Evolutionary conservation across 2,797 vertebrate species (phyloP).

Genomic region (Chiroxiphia lanceolata): DNA sequence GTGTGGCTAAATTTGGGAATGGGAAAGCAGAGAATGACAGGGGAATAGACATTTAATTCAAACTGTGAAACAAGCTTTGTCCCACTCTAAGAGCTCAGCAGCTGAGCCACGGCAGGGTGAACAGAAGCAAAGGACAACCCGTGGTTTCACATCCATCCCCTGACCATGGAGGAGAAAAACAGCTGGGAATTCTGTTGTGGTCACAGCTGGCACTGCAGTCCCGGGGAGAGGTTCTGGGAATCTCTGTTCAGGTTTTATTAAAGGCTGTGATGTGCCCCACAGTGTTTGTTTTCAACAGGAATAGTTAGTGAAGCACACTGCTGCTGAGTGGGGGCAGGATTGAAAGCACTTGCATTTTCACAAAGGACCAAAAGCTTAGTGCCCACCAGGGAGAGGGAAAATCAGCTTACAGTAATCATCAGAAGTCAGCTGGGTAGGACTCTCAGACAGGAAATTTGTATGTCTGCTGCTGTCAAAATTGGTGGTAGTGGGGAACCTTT

Average conservation of each 20-base stretch:
- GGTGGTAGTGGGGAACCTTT: not conserved
- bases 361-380: not conserved
- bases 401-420: conserved; percentile 23
- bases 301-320: not conserved
- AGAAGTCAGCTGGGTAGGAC: not conserved
- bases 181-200: not conserved
- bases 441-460: not conserved
- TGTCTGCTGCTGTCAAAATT: not conserved
- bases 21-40: not conserved
- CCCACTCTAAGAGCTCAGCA: not conserved
- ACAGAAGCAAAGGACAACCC: not conserved
- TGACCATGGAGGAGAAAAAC: not conserved
- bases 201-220: not conserved
- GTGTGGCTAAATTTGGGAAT: not conserved
- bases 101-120: not conserved
- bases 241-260: not conserved
- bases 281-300: not conserved
- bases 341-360: not conserved
- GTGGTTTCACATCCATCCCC: not conserved
- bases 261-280: not conserved
- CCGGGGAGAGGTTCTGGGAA: not conserved
- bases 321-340: not conserved
- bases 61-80: not conserved
- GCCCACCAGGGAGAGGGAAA: not conserved
- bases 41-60: not conserved